Evolutionary conservation across 1,140 invertebrate species (phyloP).

Genomic region (Leguminivora glycinivorella): DNA sequence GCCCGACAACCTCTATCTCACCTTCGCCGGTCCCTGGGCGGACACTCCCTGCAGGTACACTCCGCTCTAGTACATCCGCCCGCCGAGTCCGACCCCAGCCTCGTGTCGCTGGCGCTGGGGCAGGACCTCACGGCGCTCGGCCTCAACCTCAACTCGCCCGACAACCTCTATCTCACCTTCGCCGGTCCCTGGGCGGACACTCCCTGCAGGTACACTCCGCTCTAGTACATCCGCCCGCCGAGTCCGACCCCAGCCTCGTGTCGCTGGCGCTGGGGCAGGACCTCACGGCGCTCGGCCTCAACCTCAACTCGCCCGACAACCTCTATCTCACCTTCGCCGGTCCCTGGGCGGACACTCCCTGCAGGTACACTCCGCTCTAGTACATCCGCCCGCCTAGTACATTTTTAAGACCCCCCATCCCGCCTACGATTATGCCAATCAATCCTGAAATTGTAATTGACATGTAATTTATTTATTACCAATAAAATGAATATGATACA

Average conservation of each 20-base stretch:
- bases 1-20: slow-evolving; percentile 97
- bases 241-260: slow-evolving; percentile 97
- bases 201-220: slow-evolving; percentile 85
- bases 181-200: slow-evolving; percentile 98
- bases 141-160: slow-evolving; percentile 98
- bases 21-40: slow-evolving; percentile 98
- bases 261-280: slow-evolving; percentile 97
- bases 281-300: slow-evolving; percentile 97
- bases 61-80: slow-evolving; percentile 92
- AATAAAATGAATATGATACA: too few species aligned
- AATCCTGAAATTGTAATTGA: too few species aligned
- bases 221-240: slow-evolving; percentile 97
- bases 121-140: slow-evolving; percentile 98
- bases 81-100: slow-evolving; percentile 96
- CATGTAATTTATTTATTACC: too few species aligned
- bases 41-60: slow-evolving; percentile 92
- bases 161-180: slow-evolving; percentile 98
- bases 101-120: slow-evolving; percentile 96
- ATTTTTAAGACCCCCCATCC: too few species aligned
- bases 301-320: slow-evolving; percentile 98
- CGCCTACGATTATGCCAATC: too few species aligned
- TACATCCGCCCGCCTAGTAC: too few species aligned
- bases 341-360: slow-evolving; percentile 98
- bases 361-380: slow-evolving; percentile 80
- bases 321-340: slow-evolving; percentile 98